Percentiles rank a stretch among this genome's conserved stretches.
Conservation (phyloP, 2,113 vertebrate species). For the Leptodactylus fuscus region DNA sequence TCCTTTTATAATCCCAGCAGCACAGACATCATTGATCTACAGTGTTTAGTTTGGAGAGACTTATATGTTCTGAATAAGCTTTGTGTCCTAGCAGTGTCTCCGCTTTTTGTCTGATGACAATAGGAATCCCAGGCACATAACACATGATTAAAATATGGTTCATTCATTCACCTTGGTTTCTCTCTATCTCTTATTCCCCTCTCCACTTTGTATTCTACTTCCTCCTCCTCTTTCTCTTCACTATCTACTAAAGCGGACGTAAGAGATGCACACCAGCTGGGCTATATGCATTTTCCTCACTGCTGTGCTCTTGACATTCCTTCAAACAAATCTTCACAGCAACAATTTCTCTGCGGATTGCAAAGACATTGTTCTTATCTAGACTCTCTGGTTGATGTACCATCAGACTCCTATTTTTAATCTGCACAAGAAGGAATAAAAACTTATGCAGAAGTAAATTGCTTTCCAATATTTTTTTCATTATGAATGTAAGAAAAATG, state of each 20-base stretch:
- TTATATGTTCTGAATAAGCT: not conserved
- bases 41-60: not conserved
- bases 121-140: not conserved
- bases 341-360: slow-evolving; percentile 73
- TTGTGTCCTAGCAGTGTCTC: not conserved
- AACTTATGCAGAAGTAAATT: slow-evolving; percentile 47
- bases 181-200: slow-evolving; percentile 25
- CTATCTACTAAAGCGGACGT: slow-evolving; percentile 42
- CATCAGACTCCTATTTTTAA: slow-evolving; percentile 75
- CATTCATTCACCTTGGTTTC: slow-evolving; percentile 37
- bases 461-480: slow-evolving; percentile 43
- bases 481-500: slow-evolving; percentile 27
- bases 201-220: slow-evolving; percentile 42
- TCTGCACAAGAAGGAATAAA: slow-evolving; percentile 65
- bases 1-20: not conserved
- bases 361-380: slow-evolving; percentile 74
- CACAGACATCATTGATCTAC: not conserved
- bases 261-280: slow-evolving; percentile 55
- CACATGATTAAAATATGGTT: slow-evolving; percentile 19
- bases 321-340: slow-evolving; percentile 76
- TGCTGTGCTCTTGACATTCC: slow-evolving; percentile 69
- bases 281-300: slow-evolving; percentile 52
- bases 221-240: slow-evolving; percentile 15
- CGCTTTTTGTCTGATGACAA: not conserved
- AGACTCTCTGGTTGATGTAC: slow-evolving; percentile 75